phyloP scores from a whole-genome alignment of 2,113 vertebrate genomes.

The Cervus canadensis region DNA sequence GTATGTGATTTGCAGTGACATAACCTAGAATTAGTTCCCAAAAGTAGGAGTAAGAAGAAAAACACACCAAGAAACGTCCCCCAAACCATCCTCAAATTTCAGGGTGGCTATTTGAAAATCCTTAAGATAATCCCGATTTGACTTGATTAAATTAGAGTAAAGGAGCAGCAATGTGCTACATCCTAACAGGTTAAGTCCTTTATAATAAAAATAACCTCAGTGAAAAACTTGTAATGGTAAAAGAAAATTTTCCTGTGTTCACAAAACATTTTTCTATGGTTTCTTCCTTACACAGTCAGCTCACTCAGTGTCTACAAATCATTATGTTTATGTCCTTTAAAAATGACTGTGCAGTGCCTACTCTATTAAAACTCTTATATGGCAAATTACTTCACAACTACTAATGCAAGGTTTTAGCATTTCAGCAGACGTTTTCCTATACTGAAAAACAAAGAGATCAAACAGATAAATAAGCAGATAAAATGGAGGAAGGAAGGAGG shows the following conservation, averaged over 20 bases:
- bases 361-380: background rate
- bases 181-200: background rate
- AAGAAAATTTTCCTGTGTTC: background rate
- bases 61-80: background rate
- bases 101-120: background rate
- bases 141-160: background rate
- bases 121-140: background rate
- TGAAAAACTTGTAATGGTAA: constrained; percentile 9
- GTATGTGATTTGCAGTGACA: background rate
- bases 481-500: background rate
- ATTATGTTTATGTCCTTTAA: constrained; percentile 19
- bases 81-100: background rate
- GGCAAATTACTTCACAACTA: background rate
- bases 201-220: background rate
- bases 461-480: background rate
- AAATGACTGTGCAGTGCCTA: background rate
- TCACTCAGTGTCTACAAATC: constrained; percentile 18
- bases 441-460: constrained; percentile 24
- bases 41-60: background rate
- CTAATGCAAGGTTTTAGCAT: constrained; percentile 48
- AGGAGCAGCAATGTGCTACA: background rate
- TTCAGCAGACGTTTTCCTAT: constrained; percentile 69
- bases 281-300: background rate
- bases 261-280: constrained; percentile 8
- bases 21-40: background rate